phyloP scores from a whole-genome alignment of 1,140 invertebrate species.

The Leptopilina boulardi region DNA sequence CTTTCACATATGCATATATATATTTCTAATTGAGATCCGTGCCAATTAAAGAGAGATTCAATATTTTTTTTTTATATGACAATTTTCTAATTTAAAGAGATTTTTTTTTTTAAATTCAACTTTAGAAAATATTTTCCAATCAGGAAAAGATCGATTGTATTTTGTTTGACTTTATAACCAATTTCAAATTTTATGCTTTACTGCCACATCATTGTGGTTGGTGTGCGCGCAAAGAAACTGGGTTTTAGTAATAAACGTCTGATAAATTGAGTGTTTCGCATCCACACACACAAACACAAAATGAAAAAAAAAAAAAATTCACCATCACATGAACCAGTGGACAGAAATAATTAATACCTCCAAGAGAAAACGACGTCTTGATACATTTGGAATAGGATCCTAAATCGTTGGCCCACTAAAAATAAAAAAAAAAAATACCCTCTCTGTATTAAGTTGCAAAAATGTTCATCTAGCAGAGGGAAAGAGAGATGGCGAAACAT shows the following conservation, averaged over 20 bases:
- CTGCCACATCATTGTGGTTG: too few species aligned
- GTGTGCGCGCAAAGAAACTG: constrained; percentile 35
- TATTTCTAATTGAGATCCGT: too few species aligned
- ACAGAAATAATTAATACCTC: constrained; percentile 24
- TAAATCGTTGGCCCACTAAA: constrained; percentile 16
- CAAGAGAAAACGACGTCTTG: constrained; percentile 22
- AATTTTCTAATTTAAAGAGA: neutral
- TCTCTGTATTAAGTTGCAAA: constrained; percentile 22
- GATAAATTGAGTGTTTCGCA: constrained; percentile 49
- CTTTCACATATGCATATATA: too few species aligned
- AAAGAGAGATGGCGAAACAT: neutral
- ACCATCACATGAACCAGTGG: constrained; percentile 1
- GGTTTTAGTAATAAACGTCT: constrained; percentile 42
- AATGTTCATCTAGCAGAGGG: neutral
- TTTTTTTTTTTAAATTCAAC: too few species aligned
- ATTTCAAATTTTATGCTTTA: constrained; percentile 43
- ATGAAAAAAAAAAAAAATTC: too few species aligned
- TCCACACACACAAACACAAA: neutral
- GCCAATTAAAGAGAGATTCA: too few species aligned
- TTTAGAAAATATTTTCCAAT: too few species aligned
- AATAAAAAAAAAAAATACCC: neutral
- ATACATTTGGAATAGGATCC: constrained; percentile 32
- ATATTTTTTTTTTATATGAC: too few species aligned
- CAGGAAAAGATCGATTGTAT: neutral
- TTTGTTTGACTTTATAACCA: neutral